Conservation (phyloP, 1,140 invertebrate species). For the Radopholus similis region DNA sequence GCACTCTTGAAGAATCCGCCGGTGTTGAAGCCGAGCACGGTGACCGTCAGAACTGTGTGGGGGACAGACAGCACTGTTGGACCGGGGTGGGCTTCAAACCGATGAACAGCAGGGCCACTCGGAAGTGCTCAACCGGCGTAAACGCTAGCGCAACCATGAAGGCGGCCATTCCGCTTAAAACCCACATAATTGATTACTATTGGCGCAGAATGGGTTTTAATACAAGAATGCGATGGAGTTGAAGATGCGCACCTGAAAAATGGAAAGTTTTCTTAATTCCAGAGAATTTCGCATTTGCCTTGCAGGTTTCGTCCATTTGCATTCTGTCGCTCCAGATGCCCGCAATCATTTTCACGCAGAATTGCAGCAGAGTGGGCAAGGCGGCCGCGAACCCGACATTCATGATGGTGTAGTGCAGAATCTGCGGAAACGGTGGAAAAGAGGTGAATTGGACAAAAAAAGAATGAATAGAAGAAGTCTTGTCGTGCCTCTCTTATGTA, state of each 20-base stretch:
- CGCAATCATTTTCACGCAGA: slow-evolving; percentile 43
- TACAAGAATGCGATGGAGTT: slow-evolving; percentile 43
- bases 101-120: no score
- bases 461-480: not conserved
- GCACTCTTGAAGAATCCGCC: slow-evolving; percentile 49
- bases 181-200: not conserved
- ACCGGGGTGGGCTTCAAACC: not conserved
- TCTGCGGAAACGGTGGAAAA: slow-evolving; percentile 17
- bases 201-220: not conserved
- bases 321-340: slow-evolving; percentile 40
- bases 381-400: slow-evolving; percentile 40
- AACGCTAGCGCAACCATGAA: slow-evolving; percentile 33
- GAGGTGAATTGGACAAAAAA: not conserved
- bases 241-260: slow-evolving; percentile 37
- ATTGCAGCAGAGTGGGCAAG: slow-evolving; percentile 34
- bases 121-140: no score
- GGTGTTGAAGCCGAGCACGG: slow-evolving; percentile 43
- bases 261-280: not conserved
- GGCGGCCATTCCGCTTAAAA: slow-evolving; percentile 31
- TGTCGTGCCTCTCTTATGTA: slow-evolving; percentile 37
- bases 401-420: slow-evolving; percentile 27
- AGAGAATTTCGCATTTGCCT: slow-evolving; percentile 4
- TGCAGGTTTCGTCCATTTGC: slow-evolving; percentile 13
- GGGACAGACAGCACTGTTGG: not conserved
- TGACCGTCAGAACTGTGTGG: slow-evolving; percentile 25